These are phyloP conservation scores for Spodoptera frugiperda DNA, from an alignment of 1,140 invertebrate species.

Conservation along the genomic window DNA sequence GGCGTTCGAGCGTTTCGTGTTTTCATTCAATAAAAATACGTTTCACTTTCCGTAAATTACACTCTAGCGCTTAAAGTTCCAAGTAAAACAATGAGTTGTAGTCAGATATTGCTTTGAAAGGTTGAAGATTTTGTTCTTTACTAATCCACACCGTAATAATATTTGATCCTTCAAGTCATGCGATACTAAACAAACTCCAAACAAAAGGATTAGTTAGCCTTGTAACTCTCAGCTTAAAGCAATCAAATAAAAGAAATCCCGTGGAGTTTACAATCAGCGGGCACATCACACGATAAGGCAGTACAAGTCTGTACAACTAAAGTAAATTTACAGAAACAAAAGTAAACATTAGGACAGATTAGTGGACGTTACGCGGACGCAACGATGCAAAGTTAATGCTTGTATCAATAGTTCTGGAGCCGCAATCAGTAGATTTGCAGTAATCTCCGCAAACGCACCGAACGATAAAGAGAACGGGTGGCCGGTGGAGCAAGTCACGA, in stretches of 20 bases:
- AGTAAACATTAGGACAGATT: constrained; percentile 73
- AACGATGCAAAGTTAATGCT: constrained; percentile 59
- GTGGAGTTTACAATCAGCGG: constrained; percentile 34
- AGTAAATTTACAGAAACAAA: constrained; percentile 69
- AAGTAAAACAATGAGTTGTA: too few species aligned
- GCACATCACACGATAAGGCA: constrained; percentile 46
- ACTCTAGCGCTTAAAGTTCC: too few species aligned
- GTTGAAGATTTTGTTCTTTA: neutral
- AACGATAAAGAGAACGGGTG: constrained; percentile 60
- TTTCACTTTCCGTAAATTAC: too few species aligned
- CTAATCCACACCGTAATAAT: constrained; percentile 10
- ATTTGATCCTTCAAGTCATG: constrained; percentile 19
- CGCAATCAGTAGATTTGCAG: constrained; percentile 72
- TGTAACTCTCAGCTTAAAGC: constrained; percentile 37
- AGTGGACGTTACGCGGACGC: constrained; percentile 52
- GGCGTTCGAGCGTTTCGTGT: neutral
- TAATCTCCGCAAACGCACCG: constrained; percentile 72
- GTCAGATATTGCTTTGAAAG: too few species aligned
- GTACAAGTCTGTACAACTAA: constrained; percentile 34
- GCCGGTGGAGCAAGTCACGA: constrained; percentile 41
- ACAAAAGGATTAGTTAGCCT: constrained; percentile 15
- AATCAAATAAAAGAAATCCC: constrained; percentile 46
- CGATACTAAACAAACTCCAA: constrained; percentile 16
- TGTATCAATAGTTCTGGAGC: constrained; percentile 67
- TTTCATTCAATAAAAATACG: neutral